These are phyloP conservation scores for Argyra leucocephala DNA, from an alignment of 2,888 invertebrate species.

Conservation along the genomic window DNA sequence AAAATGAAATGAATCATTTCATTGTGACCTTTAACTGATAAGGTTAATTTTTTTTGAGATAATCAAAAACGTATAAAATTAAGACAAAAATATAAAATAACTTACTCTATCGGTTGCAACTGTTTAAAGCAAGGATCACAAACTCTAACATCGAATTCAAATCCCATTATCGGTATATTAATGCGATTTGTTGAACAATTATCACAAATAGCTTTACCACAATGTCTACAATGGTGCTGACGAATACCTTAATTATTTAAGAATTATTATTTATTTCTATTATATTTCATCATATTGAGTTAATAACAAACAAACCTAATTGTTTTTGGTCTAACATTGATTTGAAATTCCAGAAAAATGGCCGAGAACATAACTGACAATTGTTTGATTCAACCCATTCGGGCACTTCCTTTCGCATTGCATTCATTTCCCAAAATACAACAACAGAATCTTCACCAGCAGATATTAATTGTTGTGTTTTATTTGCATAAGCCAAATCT, in stretches of 20 bases:
- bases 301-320: constrained; percentile 46
- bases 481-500: constrained; percentile 72
- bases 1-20: too few species aligned
- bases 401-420: constrained; percentile 82
- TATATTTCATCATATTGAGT: not conserved
- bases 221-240: constrained; percentile 84
- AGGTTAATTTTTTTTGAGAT: too few species aligned
- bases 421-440: constrained; percentile 91
- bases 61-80: not conserved
- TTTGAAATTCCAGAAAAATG: constrained; percentile 98
- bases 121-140: constrained; percentile 84
- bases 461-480: constrained; percentile 72
- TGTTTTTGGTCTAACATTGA: constrained; percentile 98
- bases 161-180: constrained; percentile 91
- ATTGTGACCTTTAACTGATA: too few species aligned
- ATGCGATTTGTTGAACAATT: constrained; percentile 80
- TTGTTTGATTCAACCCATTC: constrained; percentile 90
- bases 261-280: constrained; percentile 1
- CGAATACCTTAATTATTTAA: constrained; percentile 49
- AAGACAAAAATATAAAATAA: not conserved
- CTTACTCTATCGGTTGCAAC: constrained; percentile 79
- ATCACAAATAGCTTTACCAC: constrained; percentile 93
- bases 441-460: constrained; percentile 86
- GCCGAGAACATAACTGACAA: constrained; percentile 87
- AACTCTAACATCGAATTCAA: constrained; percentile 93